Percentiles rank a stretch among this genome's conserved stretches.
Conservation (phyloP, 2,888 invertebrate species). For the Myopa testacea region DNA sequence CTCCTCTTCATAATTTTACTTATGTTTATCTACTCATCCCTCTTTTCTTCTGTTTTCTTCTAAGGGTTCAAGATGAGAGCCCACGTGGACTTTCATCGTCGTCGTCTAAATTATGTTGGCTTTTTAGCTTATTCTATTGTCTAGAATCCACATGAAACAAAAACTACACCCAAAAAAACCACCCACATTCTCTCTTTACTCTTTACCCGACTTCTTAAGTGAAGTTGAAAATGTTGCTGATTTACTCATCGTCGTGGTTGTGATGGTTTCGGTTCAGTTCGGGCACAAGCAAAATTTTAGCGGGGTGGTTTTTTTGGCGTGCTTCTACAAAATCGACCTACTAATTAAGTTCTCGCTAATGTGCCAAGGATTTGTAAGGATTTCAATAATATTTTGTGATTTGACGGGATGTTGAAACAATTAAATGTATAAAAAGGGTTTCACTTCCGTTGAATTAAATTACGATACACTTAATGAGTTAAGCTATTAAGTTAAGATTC, state of each 20-base stretch:
- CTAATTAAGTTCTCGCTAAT: not conserved
- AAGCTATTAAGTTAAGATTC: too few relatives aligned
- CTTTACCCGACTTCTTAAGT: constrained; percentile 15
- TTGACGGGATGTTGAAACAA: too few relatives aligned
- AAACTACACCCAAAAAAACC: not conserved
- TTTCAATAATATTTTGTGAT: constrained; percentile 1
- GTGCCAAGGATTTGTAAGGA: not conserved
- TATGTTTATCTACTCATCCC: too few relatives aligned
- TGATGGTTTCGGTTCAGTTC: not conserved
- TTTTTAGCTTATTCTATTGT: too few relatives aligned
- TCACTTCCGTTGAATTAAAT: too few relatives aligned
- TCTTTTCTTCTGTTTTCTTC: too few relatives aligned
- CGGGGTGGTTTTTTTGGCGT: not conserved
- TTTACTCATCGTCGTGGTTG: constrained; percentile 1
- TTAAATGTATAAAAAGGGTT: too few relatives aligned
- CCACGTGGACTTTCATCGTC: too few relatives aligned
- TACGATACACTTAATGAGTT: too few relatives aligned
- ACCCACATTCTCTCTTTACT: not conserved
- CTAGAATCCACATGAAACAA: not conserved
- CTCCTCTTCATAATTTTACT: too few relatives aligned
- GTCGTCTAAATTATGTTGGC: too few relatives aligned
- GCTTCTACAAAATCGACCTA: not conserved
- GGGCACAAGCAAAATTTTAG: constrained; percentile 11
- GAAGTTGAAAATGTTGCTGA: constrained; percentile 27
- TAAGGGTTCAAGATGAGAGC: too few relatives aligned